phyloP scores from a whole-genome alignment of 2,797 vertebrate species.

The Rhadinocentrus ornatus region DNA sequence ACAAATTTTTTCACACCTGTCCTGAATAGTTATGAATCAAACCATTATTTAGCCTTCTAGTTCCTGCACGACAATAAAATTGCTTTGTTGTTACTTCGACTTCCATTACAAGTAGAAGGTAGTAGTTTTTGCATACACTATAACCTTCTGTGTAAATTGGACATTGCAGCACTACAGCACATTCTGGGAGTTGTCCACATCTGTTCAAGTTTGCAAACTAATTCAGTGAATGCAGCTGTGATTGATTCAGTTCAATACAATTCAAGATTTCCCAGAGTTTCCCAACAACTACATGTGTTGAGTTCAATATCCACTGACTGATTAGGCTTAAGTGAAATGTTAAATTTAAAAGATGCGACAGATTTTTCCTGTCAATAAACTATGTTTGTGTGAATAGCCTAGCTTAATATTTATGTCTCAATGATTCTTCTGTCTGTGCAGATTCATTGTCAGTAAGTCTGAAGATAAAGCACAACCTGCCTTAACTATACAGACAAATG shows the following conservation, averaged over 20 bases:
- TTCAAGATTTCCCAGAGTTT: constrained; percentile 28
- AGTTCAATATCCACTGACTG: constrained; percentile 50
- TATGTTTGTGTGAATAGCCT: constrained; percentile 28
- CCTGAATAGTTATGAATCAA: constrained; percentile 23
- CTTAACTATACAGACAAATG: constrained; percentile 52
- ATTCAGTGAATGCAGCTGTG: constrained; percentile 39
- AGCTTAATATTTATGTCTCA: constrained; percentile 33
- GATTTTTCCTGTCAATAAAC: constrained; percentile 39
- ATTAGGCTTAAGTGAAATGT: constrained; percentile 36
- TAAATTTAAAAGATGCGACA: constrained; percentile 26
- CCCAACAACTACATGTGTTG: constrained; percentile 23
- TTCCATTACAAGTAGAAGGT: constrained; percentile 21
- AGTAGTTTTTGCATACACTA: constrained; percentile 19
- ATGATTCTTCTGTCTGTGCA: constrained; percentile 1
- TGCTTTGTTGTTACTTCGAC: constrained; percentile 31
- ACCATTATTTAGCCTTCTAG: constrained; percentile 20
- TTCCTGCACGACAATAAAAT: constrained; percentile 21
- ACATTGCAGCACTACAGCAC: constrained; percentile 24
- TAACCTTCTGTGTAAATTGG: constrained; percentile 22
- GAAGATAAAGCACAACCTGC: constrained; percentile 38
- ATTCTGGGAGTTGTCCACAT: constrained; percentile 34
- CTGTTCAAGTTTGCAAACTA: constrained; percentile 39
- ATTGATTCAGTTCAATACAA: constrained; percentile 38
- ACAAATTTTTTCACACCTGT: background rate
- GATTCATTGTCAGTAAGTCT: constrained; percentile 12